phyloP scores from a whole-genome alignment of 2,113 vertebrate genomes.

The Formicarius rufipectus region DNA sequence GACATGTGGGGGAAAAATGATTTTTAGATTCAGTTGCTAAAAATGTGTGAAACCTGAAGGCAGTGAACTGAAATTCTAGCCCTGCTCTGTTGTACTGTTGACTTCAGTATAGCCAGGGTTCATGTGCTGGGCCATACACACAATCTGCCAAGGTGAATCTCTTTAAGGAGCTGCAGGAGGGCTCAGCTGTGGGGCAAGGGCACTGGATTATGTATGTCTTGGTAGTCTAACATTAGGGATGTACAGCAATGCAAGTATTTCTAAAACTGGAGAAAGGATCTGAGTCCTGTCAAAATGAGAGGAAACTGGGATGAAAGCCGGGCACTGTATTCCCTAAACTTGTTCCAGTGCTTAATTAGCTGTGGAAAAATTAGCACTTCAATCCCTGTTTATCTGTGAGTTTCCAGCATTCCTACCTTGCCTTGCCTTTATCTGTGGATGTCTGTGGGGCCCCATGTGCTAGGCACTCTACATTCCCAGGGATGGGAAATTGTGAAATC shows the following conservation, averaged over 20 bases:
- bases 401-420: constrained; percentile 29
- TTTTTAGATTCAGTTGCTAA: neutral
- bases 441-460: neutral
- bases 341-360: constrained; percentile 2
- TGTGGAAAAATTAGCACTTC: constrained; percentile 8
- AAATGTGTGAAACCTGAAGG: neutral
- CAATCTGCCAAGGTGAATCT: neutral
- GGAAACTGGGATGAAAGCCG: neutral
- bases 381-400: neutral
- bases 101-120: neutral
- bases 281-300: constrained; percentile 23
- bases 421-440: constrained; percentile 28
- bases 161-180: neutral
- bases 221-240: neutral
- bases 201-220: neutral
- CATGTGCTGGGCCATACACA: neutral
- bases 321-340: neutral
- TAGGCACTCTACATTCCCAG: neutral
- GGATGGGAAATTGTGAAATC: constrained; percentile 50
- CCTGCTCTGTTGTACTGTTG: neutral
- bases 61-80: neutral
- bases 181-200: neutral
- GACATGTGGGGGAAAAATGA: fast-evolving
- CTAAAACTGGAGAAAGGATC: neutral
- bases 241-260: neutral